A percentile compares a stretch with the other conserved stretches of the same genome.
Evolutionary conservation across 1,140 invertebrate genomes (phyloP).

Genomic region (Mizuhopecten yessoensis): DNA sequence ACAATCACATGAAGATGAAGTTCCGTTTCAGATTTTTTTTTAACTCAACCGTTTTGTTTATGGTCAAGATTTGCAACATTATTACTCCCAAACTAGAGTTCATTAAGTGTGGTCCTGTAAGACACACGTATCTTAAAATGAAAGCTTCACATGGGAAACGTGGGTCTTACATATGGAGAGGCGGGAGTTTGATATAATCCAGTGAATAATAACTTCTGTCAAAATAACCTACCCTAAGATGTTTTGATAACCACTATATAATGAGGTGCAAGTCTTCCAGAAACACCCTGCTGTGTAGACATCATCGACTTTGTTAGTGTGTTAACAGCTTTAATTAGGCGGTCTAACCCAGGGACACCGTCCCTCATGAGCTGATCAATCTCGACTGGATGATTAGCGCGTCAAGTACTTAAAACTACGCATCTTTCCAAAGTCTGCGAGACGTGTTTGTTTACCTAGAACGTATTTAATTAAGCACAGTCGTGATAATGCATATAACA

Average conservation of each 20-base stretch:
- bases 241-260: not conserved
- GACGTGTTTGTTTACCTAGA: not conserved
- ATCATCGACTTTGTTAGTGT: not conserved
- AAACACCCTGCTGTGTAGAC: not conserved
- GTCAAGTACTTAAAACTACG: not conserved
- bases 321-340: not conserved
- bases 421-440: not conserved
- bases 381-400: not conserved
- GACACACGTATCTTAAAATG: too few species aligned
- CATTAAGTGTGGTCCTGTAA: too few species aligned
- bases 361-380: not conserved
- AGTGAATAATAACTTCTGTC: not conserved
- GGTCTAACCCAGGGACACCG: not conserved
- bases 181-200: too few species aligned
- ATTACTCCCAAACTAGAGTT: too few species aligned
- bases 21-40: too few species aligned
- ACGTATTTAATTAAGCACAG: too few species aligned
- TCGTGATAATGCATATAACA: too few species aligned
- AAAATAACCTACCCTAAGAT: not conserved
- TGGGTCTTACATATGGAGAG: too few species aligned
- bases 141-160: too few species aligned
- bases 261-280: not conserved
- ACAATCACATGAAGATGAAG: too few species aligned
- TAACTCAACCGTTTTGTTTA: too few species aligned
- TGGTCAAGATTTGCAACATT: too few species aligned